phyloP scores from a whole-genome alignment of 1,140 invertebrate genomes.

The Caenorhabditis remanei region DNA sequence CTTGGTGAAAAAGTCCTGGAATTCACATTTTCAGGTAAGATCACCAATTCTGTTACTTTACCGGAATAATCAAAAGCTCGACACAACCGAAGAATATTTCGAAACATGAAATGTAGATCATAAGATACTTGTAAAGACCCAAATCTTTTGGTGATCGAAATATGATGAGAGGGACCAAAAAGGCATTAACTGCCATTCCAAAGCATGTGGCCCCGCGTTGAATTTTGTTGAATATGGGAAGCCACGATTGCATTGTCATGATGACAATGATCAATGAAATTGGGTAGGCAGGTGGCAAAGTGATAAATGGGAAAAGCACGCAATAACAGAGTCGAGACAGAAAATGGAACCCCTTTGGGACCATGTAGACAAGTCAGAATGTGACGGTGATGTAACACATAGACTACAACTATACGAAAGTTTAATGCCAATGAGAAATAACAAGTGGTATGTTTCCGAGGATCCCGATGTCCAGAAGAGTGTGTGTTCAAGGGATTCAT shows the following conservation, averaged over 20 bases:
- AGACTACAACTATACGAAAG: too few relatives aligned
- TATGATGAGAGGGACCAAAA: background rate
- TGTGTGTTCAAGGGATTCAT: too few relatives aligned
- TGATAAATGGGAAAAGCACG: too few relatives aligned
- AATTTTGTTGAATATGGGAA: background rate
- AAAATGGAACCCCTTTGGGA: too few relatives aligned
- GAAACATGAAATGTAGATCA: conserved; percentile 16
- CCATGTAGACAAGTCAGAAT: too few relatives aligned
- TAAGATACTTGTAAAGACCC: conserved; percentile 2
- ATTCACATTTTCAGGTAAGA: too few relatives aligned
- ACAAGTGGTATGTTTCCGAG: too few relatives aligned
- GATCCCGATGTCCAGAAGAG: too few relatives aligned
- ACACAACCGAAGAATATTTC: conserved; percentile 25
- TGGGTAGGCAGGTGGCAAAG: too few relatives aligned
- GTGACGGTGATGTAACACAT: too few relatives aligned
- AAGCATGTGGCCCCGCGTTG: background rate
- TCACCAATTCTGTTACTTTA: background rate
- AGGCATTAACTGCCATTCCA: background rate
- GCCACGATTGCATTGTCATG: background rate
- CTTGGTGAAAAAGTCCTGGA: conserved; percentile 30
- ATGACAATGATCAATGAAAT: background rate
- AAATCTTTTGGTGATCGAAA: conserved; percentile 14
- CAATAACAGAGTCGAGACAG: too few relatives aligned
- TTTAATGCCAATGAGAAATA: too few relatives aligned
- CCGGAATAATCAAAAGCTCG: conserved; percentile 8